Percentiles rank a stretch among this genome's conserved stretches.
Conservation (phyloP, 2,113 vertebrate species). For the Hyperopisus bebe region DNA sequence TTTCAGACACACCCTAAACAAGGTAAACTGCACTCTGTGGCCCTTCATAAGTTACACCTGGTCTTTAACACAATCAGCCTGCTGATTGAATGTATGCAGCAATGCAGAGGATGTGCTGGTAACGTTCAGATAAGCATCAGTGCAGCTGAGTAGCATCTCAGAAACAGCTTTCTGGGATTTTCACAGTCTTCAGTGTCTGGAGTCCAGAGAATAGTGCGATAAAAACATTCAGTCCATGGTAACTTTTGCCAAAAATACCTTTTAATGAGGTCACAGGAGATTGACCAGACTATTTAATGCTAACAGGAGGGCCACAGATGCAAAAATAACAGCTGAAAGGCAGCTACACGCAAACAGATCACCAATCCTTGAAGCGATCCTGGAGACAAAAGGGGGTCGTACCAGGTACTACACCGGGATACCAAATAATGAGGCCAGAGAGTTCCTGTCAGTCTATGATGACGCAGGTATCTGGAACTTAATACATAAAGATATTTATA, state of each 20-base stretch:
- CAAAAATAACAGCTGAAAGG: slow-evolving; percentile 3
- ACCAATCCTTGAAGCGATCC: background rate
- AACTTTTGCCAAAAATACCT: background rate
- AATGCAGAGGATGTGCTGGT: background rate
- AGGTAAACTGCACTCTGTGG: background rate
- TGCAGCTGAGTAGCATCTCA: background rate
- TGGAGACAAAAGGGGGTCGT: background rate
- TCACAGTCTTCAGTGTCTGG: background rate
- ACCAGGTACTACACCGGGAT: background rate
- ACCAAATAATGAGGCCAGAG: background rate
- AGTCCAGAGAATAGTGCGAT: background rate
- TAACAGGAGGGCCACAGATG: background rate
- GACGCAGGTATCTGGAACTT: background rate
- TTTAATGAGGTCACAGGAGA: background rate
- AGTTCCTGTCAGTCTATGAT: background rate
- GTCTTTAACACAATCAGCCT: background rate
- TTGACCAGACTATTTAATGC: background rate
- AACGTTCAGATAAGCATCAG: background rate
- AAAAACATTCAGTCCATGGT: background rate
- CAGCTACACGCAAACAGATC: background rate
- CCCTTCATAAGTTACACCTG: background rate
- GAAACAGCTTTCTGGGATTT: background rate
- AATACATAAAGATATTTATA: background rate
- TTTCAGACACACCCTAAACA: background rate
- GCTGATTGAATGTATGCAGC: background rate